Evolutionary conservation across 2,797 vertebrate species (phyloP), one percentile per base, ranked within the genome.

Genomic region (Cheirogaleus major): DNA sequence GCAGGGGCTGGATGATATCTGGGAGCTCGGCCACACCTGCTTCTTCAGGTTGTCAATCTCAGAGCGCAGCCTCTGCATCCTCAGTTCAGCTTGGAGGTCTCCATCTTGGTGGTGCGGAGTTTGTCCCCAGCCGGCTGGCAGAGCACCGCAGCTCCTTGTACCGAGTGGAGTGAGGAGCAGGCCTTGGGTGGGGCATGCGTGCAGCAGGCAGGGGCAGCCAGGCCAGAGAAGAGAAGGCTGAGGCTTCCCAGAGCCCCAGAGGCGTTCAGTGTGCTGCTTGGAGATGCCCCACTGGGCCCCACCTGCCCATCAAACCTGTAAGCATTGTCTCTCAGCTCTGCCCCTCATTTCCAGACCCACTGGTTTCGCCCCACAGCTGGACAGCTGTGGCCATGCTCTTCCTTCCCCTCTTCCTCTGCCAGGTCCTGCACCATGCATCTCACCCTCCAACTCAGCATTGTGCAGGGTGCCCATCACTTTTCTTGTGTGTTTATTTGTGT

Each of bases 1-100:
- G 10, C n/a, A 27, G 7, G 70, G 38, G 7, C 15, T 41, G 50
- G 15, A 67, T 23, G 69, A 22, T 3, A 22, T 32, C 27, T 38
- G 45, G 41, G 59, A 59, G 57, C 18, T 72, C 27, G n/a, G 50
- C 1, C 48, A 1, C 95, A 99, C 99, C 99, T 99, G 99, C 85
- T 99, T 99, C 67, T 96, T 98, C 78, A 99, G 97, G 25, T 75
- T 95, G 0, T 99, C 99, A 75, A 98, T 98, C 55, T 99, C 99
- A 0, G 97, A 97, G 0, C 96, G 98, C 27, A 99, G 98, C 48
- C 96, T 98, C 98, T 99, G 99, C 94, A 99, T 98, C 78, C 91
- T 2, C 98, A 98, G 87, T 98, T 85, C 79, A 98, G 35, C 65
- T 99, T 99, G 0, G 99, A 97, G 81, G 99, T 99, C 13, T 99